phyloP scores from a whole-genome alignment of 2,888 invertebrate species.

The Petrophora chlorosata region DNA sequence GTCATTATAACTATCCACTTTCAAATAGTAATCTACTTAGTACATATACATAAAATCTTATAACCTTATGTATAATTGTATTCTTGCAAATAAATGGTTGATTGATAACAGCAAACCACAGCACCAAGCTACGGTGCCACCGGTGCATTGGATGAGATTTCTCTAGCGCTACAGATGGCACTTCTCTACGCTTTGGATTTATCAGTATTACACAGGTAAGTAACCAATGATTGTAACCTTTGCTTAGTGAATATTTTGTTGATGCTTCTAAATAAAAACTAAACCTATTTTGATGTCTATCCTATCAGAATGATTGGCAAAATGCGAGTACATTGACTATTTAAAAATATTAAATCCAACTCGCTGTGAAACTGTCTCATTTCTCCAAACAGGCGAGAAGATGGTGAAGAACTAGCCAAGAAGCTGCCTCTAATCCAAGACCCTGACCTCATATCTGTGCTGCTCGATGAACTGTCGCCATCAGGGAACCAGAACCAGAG shows the following conservation, averaged over 20 bases:
- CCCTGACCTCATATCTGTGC: slow-evolving; percentile 78
- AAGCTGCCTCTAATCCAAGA: slow-evolving; percentile 87
- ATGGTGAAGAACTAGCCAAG: slow-evolving; percentile 88
- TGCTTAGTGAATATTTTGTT: neutral
- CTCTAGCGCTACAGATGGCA: slow-evolving; percentile 91
- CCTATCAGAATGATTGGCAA: too few species aligned
- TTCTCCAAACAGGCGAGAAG: slow-evolving; percentile 87
- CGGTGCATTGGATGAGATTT: slow-evolving; percentile 91
- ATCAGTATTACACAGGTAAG: slow-evolving; percentile 86
- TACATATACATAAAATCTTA: too few species aligned
- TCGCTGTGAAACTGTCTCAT: too few species aligned
- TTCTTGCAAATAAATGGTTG: neutral
- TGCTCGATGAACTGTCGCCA: slow-evolving; percentile 78
- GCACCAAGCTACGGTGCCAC: slow-evolving; percentile 77
- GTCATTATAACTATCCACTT: too few species aligned
- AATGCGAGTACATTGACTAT: too few species aligned
- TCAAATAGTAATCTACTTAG: too few species aligned
- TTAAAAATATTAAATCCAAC: too few species aligned
- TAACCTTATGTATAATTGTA: too few species aligned
- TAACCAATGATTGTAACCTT: neutral
- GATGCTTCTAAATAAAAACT: too few species aligned
- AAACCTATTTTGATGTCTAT: too few species aligned
- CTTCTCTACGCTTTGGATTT: slow-evolving; percentile 93
- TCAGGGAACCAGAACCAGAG: slow-evolving; percentile 38
- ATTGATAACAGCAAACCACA: slow-evolving; percentile 59